Evolutionary conservation across 2,888 invertebrate species (phyloP).

Genomic region (Sialis fuliginosa): DNA sequence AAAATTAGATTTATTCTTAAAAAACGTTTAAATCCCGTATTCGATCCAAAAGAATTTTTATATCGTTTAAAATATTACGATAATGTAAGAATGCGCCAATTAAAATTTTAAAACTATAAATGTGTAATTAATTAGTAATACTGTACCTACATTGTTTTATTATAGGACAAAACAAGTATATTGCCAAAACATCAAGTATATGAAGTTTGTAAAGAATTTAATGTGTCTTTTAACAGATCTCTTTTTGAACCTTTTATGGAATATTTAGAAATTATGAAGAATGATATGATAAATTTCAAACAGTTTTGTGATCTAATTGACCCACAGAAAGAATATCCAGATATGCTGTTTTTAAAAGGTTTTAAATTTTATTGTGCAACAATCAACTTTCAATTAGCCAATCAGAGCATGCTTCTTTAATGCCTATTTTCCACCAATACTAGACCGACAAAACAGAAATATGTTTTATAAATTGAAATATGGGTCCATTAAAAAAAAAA

Average conservation of each 20-base stretch:
- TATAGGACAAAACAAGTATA: constrained; percentile 26
- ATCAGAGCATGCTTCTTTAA: too few species aligned
- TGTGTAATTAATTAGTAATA: too few species aligned
- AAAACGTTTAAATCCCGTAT: constrained; percentile 12
- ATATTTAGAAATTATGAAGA: constrained; percentile 28
- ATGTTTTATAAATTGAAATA: too few species aligned
- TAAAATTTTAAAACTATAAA: background rate
- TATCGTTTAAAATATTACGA: constrained; percentile 17
- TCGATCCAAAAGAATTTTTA: constrained; percentile 11
- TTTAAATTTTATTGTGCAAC: background rate
- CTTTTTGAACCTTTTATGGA: constrained; percentile 30
- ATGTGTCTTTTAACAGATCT: constrained; percentile 27
- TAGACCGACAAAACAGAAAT: too few species aligned
- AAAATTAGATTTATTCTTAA: constrained; percentile 23
- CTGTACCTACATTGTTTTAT: constrained; percentile 6
- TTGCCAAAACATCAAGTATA: constrained; percentile 28
- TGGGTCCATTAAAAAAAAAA: too few species aligned
- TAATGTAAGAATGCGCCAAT: constrained; percentile 11
- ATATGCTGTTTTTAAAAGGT: constrained; percentile 26
- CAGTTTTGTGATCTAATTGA: constrained; percentile 31
- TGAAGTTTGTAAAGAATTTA: constrained; percentile 24
- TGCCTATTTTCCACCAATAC: too few species aligned
- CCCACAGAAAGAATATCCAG: constrained; percentile 24
- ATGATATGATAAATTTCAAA: constrained; percentile 28
- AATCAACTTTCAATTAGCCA: too few species aligned